Evolutionary conservation across 2,888 invertebrate species (phyloP).

Genomic region (Octodonta nipae): DNA sequence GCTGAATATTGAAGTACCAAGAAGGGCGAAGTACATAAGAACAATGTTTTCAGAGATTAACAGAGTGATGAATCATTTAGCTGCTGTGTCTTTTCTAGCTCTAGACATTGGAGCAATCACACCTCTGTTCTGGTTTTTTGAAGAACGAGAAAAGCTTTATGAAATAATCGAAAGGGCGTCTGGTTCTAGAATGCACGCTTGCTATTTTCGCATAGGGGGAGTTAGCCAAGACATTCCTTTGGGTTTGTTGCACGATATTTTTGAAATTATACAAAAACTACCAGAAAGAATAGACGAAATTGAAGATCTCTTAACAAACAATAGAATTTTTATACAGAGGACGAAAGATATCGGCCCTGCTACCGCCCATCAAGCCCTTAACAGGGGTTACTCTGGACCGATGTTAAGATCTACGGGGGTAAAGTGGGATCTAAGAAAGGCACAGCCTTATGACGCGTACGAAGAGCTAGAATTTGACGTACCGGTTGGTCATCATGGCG

Average conservation of each 20-base stretch:
- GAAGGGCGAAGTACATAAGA: constrained; percentile 67
- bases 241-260: constrained; percentile 67
- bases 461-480: constrained; percentile 72
- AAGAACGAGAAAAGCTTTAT: constrained; percentile 75
- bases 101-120: constrained; percentile 78
- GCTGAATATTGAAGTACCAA: constrained; percentile 61
- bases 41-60: constrained; percentile 53
- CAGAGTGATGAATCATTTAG: constrained; percentile 66
- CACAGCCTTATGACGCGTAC: constrained; percentile 74
- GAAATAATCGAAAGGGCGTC: constrained; percentile 74
- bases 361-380: constrained; percentile 62
- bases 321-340: constrained; percentile 59
- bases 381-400: constrained; percentile 44
- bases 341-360: constrained; percentile 62
- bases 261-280: constrained; percentile 53
- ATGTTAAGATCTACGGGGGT: constrained; percentile 71
- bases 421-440: constrained; percentile 76
- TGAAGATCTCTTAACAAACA: constrained; percentile 64
- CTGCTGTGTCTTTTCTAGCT: constrained; percentile 55
- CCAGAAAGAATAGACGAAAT: constrained; percentile 69
- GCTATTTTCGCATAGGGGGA: constrained; percentile 72
- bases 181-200: constrained; percentile 73
- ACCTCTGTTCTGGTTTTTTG: constrained; percentile 83
- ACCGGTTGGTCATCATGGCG: constrained; percentile 67
- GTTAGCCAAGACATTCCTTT: constrained; percentile 60